Evolutionary conservation across 2,888 invertebrate species (phyloP).

Genomic region (Pandemis heparana): DNA sequence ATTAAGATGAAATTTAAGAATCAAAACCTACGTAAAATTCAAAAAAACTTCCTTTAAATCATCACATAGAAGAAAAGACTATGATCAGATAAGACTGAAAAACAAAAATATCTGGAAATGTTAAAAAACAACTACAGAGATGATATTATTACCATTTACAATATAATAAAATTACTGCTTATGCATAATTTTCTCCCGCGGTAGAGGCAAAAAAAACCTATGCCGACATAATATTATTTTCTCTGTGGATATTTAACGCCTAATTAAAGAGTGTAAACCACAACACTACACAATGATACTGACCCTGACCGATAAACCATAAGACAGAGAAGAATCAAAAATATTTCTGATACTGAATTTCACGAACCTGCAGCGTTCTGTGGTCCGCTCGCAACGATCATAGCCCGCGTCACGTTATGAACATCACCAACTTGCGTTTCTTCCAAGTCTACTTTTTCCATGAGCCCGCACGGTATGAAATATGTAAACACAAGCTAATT

Average conservation of each 20-base stretch:
- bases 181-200: too few relatives aligned
- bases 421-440: background rate
- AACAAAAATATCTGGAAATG: background rate
- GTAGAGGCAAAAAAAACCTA: too few relatives aligned
- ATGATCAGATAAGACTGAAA: too few relatives aligned
- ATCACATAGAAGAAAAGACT: background rate
- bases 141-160: too few relatives aligned
- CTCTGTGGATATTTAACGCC: too few relatives aligned
- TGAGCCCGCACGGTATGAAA: background rate
- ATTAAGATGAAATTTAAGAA: background rate
- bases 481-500: too few relatives aligned
- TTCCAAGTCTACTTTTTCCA: background rate
- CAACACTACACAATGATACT: too few relatives aligned
- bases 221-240: too few relatives aligned
- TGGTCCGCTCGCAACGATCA: background rate
- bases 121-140: too few relatives aligned
- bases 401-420: background rate
- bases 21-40: background rate
- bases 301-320: too few relatives aligned
- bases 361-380: background rate
- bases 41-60: background rate
- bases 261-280: too few relatives aligned
- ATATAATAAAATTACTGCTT: too few relatives aligned
- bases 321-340: background rate
- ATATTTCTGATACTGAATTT: background rate